Base-by-base conservation (phyloP, 2,888 invertebrate genomes). In the Pinctada fucata region DNA sequence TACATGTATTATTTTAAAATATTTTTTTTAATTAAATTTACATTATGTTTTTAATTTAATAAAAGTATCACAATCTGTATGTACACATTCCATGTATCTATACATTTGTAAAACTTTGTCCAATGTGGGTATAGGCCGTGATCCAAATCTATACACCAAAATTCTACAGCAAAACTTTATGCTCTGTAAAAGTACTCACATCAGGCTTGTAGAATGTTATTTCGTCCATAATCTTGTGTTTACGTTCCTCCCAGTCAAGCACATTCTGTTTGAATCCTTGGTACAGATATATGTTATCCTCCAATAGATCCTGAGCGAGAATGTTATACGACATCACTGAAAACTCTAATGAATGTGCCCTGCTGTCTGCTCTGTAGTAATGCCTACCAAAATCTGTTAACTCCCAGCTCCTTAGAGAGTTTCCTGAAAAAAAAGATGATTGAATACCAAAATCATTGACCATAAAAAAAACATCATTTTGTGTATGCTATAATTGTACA, bases 281-380 rank as follows among this genome's bases (percentile, higher is more conserved):
- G 90, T 98, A 98, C 13, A 98, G 93, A 88, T 96, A 94, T 0
- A 94, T 93, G 80, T 98, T 96, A 82, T 94, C 93, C 83, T 95
- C 94, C 75, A 98, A 90, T 66, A 98, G 93, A 87, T 95, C 94
- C 93, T 98, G 98, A 0, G 97, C 96, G 78, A 98, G 93, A 50
- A 98, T 95, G 92, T 99, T 98, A 92, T 97, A 98, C 0, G 96
- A 96, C 91, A 97, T 93, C 50, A 97, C 92, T 81, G 94, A 95
- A 87, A 97, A 95, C 73, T 91, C 90, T 75, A 91, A 75, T 3
- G 73, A 16, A n/a, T 76, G 70, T 8, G 16, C 50, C 10, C 75
- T 75, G 10, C n/a, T 13, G 2, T 63, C 51, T 13, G 79, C 16
- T 48, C 48, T 48, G 31, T 31, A 31, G 10, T 70, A 66, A 10